phyloP scores from a whole-genome alignment of 2,113 vertebrate species.

The Brachionichthys hirsutus region DNA sequence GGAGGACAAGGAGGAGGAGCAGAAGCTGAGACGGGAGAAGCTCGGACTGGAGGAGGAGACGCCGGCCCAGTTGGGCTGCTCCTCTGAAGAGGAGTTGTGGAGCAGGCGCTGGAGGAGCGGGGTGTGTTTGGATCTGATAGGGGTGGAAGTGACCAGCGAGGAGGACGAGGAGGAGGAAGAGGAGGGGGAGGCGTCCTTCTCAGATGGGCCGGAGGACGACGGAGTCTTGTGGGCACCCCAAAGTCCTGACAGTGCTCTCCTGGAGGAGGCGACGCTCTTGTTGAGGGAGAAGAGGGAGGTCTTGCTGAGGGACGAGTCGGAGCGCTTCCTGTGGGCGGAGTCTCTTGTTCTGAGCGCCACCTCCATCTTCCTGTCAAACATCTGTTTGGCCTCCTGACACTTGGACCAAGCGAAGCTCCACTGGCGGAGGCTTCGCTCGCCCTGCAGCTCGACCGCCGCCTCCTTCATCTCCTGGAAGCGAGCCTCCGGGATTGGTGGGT shows the following conservation, averaged over 20 bases:
- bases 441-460: conserved; percentile 44
- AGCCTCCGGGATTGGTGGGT: conserved; percentile 42
- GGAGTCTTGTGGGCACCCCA: conserved; percentile 8
- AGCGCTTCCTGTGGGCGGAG: conserved; percentile 34
- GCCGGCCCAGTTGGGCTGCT: background rate
- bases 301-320: conserved; percentile 25
- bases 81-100: conserved; percentile 35
- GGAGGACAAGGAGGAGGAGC: background rate
- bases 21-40: conserved; percentile 24
- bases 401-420: conserved; percentile 62
- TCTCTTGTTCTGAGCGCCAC: conserved; percentile 26
- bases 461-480: conserved; percentile 59
- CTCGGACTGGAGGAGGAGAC: conserved; percentile 13
- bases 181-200: conserved; percentile 9
- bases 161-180: background rate
- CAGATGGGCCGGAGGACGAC: background rate
- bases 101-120: conserved; percentile 48
- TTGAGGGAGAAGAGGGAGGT: too few species aligned
- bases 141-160: background rate
- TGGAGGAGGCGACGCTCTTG: conserved; percentile 16
- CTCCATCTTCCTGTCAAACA: conserved; percentile 63
- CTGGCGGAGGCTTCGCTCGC: conserved; percentile 53
- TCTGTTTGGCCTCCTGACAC: conserved; percentile 58
- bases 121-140: conserved; percentile 15
- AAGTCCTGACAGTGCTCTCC: conserved; percentile 27